phyloP scores from a whole-genome alignment of 2,113 vertebrate species.

The Rhabdornis inornatus region DNA sequence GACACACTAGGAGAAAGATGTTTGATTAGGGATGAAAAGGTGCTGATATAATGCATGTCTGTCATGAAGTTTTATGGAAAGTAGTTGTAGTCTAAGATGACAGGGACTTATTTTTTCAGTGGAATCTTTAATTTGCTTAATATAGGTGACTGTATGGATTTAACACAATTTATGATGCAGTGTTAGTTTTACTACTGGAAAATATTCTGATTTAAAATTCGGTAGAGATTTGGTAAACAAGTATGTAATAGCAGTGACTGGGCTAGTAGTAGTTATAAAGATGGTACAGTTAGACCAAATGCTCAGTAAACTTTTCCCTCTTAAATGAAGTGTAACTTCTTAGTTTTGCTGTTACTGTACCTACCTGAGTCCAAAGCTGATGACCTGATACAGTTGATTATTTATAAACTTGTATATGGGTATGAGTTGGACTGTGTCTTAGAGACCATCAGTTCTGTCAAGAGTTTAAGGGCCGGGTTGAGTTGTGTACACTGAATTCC shows the following conservation, averaged over 20 bases:
- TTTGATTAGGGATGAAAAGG: background rate
- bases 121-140: background rate
- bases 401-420: background rate
- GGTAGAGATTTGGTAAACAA: background rate
- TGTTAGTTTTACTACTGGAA: background rate
- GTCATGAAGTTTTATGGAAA: slow-evolving; percentile 33
- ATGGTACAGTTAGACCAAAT: background rate
- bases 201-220: background rate
- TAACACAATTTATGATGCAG: background rate
- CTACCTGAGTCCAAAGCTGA: background rate
- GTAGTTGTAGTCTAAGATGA: background rate
- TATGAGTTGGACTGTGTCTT: background rate
- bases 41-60: background rate
- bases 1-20: background rate
- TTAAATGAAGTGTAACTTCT: background rate
- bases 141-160: background rate
- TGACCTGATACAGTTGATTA: background rate
- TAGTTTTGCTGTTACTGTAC: background rate
- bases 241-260: background rate
- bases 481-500: background rate
- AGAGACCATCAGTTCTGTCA: background rate
- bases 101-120: background rate
- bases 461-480: background rate
- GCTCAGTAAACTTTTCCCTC: background rate
- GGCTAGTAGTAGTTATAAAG: background rate